These are phyloP conservation scores for Cantharis rustica DNA, from an alignment of 2,888 invertebrate genomes.

Conservation along the genomic window DNA sequence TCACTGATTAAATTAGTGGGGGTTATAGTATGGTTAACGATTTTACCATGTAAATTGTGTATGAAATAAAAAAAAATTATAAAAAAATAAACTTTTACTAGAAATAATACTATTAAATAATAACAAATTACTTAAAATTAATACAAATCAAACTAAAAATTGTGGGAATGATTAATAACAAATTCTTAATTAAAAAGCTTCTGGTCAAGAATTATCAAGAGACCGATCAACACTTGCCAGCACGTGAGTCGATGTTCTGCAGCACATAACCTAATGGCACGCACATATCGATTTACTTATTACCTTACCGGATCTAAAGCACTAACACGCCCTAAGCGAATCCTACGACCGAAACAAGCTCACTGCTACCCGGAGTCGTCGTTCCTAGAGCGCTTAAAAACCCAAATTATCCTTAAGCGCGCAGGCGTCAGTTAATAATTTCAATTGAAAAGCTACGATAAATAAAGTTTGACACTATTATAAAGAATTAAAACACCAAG, in stretches of 20 bases:
- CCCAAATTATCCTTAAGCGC: conserved; percentile 23
- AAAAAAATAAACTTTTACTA: background rate
- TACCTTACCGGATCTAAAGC: conserved; percentile 23
- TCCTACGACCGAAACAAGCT: conserved; percentile 52
- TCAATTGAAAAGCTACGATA: conserved; percentile 5
- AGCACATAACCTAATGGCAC: conserved; percentile 45
- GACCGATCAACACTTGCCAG: conserved; percentile 32
- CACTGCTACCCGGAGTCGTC: conserved; percentile 50
- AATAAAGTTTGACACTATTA: background rate
- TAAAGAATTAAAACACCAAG: background rate
- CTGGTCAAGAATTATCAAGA: conserved; percentile 19
- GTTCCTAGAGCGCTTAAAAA: conserved; percentile 45
- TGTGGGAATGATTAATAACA: background rate
- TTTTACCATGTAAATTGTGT: background rate
- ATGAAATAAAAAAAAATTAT: background rate
- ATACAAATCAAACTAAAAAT: background rate
- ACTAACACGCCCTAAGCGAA: conserved; percentile 36
- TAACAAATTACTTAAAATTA: background rate
- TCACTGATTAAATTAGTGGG: background rate
- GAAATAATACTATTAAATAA: background rate
- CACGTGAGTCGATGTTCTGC: conserved; percentile 33
- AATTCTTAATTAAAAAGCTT: conserved; percentile 12
- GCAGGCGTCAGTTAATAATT: conserved; percentile 23
- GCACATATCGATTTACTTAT: conserved; percentile 47
- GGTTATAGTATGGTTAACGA: background rate